Evolutionary conservation across 2,888 invertebrate species (phyloP).

Genomic region (Cyaniris semiargus): DNA sequence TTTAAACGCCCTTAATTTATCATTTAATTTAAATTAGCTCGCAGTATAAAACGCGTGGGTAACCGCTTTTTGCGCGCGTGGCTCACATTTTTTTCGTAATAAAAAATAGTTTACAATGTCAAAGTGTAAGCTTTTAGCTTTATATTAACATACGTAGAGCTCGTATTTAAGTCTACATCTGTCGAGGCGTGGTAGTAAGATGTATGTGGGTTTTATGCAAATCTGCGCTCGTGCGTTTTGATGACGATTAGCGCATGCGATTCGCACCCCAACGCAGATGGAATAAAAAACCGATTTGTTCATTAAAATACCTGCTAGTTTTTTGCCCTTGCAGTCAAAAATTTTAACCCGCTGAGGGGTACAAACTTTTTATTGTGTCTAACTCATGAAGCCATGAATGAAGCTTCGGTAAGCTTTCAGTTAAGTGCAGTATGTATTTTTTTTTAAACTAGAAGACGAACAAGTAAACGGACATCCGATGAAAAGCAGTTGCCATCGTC

Average conservation of each 20-base stretch:
- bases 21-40: conserved; percentile 6
- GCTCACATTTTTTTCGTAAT: conserved; percentile 63
- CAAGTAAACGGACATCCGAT: no score
- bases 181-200: conserved; percentile 61
- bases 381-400: no score
- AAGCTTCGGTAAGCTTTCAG: no score
- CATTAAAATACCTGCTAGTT: conserved; percentile 17
- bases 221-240: conserved; percentile 49
- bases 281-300: conserved; percentile 22
- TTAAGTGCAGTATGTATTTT: no score
- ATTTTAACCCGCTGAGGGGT: background rate
- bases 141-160: conserved; percentile 65
- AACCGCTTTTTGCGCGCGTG: conserved; percentile 55
- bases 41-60: conserved; percentile 18
- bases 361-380: background rate
- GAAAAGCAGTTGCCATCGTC: no score
- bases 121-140: conserved; percentile 38
- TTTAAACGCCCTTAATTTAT: conserved; percentile 21
- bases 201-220: conserved; percentile 68
- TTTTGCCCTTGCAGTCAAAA: background rate
- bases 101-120: conserved; percentile 59
- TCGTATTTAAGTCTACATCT: conserved; percentile 64
- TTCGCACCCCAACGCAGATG: conserved; percentile 25
- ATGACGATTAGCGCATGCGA: conserved; percentile 49
- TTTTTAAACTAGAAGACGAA: no score